phyloP scores from a whole-genome alignment of 2,113 vertebrate species.

The Sinocyclocheilus anophthalmus region DNA sequence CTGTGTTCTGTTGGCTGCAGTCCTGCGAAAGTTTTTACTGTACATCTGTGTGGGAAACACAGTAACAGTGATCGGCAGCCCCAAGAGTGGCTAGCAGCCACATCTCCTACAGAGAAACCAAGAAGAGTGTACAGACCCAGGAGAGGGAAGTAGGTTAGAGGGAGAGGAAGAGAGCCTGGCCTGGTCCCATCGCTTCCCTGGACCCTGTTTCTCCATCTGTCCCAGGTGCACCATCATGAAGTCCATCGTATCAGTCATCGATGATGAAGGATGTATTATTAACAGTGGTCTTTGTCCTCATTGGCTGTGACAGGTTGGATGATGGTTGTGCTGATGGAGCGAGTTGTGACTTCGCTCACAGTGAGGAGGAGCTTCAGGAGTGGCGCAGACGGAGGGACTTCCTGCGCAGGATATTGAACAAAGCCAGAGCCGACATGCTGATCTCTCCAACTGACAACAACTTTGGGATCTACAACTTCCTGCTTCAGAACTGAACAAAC shows the following conservation, averaged over 20 bases:
- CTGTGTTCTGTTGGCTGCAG: no score
- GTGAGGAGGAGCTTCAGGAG: slow-evolving; percentile 87
- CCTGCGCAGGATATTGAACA: slow-evolving; percentile 86
- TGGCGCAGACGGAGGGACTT: slow-evolving; percentile 88
- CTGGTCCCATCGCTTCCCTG: slow-evolving; percentile 93
- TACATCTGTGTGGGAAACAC: slow-evolving; percentile 90
- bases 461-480: slow-evolving; percentile 96
- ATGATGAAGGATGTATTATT: neutral
- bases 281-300: neutral
- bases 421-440: slow-evolving; percentile 90
- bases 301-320: slow-evolving; percentile 61
- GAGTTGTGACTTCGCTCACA: slow-evolving; percentile 89
- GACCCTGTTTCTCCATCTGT: slow-evolving; percentile 82
- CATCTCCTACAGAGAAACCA: slow-evolving; percentile 91
- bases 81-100: slow-evolving; percentile 98
- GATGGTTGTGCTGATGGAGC: slow-evolving; percentile 81
- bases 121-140: slow-evolving; percentile 93
- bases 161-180: slow-evolving; percentile 78
- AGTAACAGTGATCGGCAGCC: slow-evolving; percentile 96
- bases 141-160: slow-evolving; percentile 76
- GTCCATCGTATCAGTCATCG: neutral
- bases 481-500: slow-evolving; percentile 78
- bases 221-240: slow-evolving; percentile 67
- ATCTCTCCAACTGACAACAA: slow-evolving; percentile 85
- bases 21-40: slow-evolving; percentile 90